Evolutionary conservation across 2,888 invertebrate genomes (phyloP), one percentile per base, ranked within the genome.

Genomic region (Pseudanteris insignis): DNA sequence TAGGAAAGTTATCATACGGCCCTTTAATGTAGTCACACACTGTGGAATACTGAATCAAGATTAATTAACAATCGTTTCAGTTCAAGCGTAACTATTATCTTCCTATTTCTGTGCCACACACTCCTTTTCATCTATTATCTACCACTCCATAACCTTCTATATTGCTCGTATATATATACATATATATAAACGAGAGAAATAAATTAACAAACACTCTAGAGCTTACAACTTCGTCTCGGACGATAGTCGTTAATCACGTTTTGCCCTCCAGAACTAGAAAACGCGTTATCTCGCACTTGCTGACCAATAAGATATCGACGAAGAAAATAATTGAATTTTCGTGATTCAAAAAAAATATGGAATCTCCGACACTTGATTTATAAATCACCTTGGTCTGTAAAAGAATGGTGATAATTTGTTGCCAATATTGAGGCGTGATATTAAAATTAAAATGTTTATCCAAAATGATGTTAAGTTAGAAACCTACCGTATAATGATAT

Each of bases 201-300:
- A 61, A 61, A 61, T 61, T 61, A 54, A 54, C 60, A 54, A 61
- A 61, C 33, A 54, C 50, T 47, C 25, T 14, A 32, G 40, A 54
- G 53, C 48, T 47, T 47, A 59, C 59, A 46, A 36, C 47, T 36
- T 34, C 40, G 37, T 50, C 61, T 61, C 41, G 34, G 34, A 41
- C 40, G 38, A 46, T 26, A 55, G 40, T 50, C 51, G 61, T 61
- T 61, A 61, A 61, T 61, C 44, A 55, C 55, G 46, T 61, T 61
- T 50, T 54, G 46, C 55, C 32, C 25, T 3, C 14, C 36, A 41
- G 13, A 44, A 36, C 25, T 29, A 53, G 43, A 47, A 51, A 51
- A 51, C 38, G 40, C 51, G 37, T 59, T 53, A 53, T 41, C 40
- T 28, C 24, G 46, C 47, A 29, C 44, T 53, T 36, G 26, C 47